Evolutionary conservation across 2,888 invertebrate genomes (phyloP), one percentile per base, ranked within the genome.

Genomic region (Hymenopus coronatus): DNA sequence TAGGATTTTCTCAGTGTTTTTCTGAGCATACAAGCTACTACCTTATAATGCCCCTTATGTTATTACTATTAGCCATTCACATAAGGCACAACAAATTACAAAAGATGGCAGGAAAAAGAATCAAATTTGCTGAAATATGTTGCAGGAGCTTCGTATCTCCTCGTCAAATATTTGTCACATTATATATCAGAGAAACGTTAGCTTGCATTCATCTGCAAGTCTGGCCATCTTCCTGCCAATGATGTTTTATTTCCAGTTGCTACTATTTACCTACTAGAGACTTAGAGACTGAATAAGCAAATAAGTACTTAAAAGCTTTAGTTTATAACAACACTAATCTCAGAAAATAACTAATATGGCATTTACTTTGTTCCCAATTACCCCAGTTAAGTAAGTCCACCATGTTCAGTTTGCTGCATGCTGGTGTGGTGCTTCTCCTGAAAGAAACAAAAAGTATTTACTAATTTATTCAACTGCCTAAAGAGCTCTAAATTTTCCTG

Each of bases 361-460:
- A 87, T 82, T 87, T 82, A 87, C 54, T 46, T 86, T 87, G 87
- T 87, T 87, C 87, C 87, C 87, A 87, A 28, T 87, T 87, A 87
- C 87, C 87, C 40, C 87, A 82, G 87, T 87, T 82, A 82, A 82
- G 82, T 40, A 87, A n/a, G 6, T 70, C 54, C 54, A 70, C 54
- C 54, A 70, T 25, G 20, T 70, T 25, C 25, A 20, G 20, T 25
- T 70, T 70, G 54, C 4, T 20, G 20, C 20, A 25, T 70, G 54
- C 54, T 70, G 54, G 15, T 25, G 20, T 70, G 54, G 54, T 70
- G 54, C 54, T 70, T 70, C 25, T 15, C 20, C 54, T 70, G 54
- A 20, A 70, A 40, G 27, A 40, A 85, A 85, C 8, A 12, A 85
- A 46, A 15, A 70, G 54, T 15, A 15, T 54, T 54, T 54, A 6